These are phyloP conservation scores for Trichoplusia ni DNA, from an alignment of 1,140 invertebrate species.

Conservation along the genomic window DNA sequence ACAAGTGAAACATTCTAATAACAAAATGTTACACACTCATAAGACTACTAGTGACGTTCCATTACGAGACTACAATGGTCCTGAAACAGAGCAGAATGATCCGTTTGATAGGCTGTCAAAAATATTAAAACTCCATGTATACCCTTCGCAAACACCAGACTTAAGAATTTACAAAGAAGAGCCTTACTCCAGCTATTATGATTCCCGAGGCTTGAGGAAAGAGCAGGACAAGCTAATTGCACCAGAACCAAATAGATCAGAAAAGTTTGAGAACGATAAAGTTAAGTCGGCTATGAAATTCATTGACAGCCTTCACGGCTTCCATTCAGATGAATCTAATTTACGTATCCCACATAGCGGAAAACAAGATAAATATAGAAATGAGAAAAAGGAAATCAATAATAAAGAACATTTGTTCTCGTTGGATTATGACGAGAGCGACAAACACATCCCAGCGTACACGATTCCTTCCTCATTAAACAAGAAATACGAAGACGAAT, in stretches of 20 bases:
- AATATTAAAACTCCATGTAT: slow-evolving; percentile 43
- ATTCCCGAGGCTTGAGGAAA: not conserved
- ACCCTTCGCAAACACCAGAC: slow-evolving; percentile 37
- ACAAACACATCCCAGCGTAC: too few species aligned
- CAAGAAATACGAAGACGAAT: not conserved
- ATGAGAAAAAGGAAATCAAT: not conserved
- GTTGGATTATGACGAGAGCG: too few species aligned
- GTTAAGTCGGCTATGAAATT: not conserved
- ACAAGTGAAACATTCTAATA: too few species aligned
- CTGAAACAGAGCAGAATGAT: slow-evolving; percentile 17
- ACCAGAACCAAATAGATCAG: not conserved
- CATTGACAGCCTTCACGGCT: not conserved
- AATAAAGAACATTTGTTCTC: too few species aligned
- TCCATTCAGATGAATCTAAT: not conserved
- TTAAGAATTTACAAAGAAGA: slow-evolving; percentile 30
- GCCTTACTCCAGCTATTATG: not conserved
- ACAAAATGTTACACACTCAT: too few species aligned
- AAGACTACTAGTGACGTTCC: not conserved
- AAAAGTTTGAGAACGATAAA: not conserved
- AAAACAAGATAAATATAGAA: not conserved
- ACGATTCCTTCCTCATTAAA: not conserved
- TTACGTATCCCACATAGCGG: not conserved
- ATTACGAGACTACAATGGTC: not conserved
- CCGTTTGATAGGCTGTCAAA: slow-evolving; percentile 45
- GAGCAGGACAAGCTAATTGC: not conserved